A percentile compares a stretch with the other conserved stretches of the same genome.
phyloP scores from a whole-genome alignment of 2,797 vertebrate genomes.

The Sebastes trivittatus region DNA sequence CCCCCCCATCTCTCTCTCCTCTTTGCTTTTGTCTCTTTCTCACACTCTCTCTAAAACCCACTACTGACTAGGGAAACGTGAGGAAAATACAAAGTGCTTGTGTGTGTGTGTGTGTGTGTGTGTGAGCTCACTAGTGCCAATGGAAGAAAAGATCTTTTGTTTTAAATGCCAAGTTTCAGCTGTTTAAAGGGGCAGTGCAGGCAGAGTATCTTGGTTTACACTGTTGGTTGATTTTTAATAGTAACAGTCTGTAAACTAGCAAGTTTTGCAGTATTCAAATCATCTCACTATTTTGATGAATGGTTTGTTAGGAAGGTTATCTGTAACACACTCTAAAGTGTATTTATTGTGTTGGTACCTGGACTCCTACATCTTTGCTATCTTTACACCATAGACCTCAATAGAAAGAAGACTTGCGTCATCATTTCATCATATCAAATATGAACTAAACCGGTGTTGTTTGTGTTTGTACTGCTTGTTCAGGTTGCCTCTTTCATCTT shows the following conservation, averaged over 20 bases:
- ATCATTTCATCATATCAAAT: neutral
- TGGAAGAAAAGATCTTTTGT: conserved; percentile 41
- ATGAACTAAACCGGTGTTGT: neutral
- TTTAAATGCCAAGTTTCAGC: conserved; percentile 6
- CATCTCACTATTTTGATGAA: neutral
- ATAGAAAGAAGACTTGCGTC: neutral
- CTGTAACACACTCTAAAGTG: too few species aligned
- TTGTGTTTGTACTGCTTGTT: neutral
- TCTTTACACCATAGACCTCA: neutral
- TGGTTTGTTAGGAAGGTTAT: neutral
- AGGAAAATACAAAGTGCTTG: conserved; percentile 49
- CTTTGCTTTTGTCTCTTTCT: conserved; percentile 23
- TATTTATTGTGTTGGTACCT: too few species aligned
- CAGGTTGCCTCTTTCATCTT: neutral
- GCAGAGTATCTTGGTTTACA: neutral
- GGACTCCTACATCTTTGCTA: neutral
- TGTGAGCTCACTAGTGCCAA: conserved; percentile 21
- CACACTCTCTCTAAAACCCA: conserved; percentile 39
- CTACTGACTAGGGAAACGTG: conserved; percentile 41
- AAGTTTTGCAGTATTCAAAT: neutral
- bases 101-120: neutral
- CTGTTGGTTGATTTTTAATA: neutral
- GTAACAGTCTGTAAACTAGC: neutral
- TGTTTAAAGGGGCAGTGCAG: neutral
- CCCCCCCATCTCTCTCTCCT: neutral